phyloP scores from a whole-genome alignment of 2,888 invertebrate species.

The Dastarcus helophoroides region DNA sequence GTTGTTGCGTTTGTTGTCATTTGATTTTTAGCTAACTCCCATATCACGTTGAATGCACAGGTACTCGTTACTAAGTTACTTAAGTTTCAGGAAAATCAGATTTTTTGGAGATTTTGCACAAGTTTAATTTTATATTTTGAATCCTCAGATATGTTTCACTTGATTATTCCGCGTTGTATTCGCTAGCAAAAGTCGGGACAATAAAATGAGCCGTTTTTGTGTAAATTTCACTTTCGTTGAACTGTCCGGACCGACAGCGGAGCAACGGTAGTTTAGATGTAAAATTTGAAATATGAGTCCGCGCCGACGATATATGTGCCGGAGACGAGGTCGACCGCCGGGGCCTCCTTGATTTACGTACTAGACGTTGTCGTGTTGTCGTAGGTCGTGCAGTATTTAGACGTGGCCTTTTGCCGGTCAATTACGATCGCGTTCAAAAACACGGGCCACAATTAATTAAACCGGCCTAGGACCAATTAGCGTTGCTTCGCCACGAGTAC shows the following conservation, averaged over 20 bases:
- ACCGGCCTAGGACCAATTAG: slow-evolving; percentile 24
- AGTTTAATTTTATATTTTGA: no score
- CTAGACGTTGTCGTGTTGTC: slow-evolving; percentile 22
- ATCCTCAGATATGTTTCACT: no score
- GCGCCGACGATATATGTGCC: slow-evolving; percentile 20
- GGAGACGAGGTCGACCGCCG: slow-evolving; percentile 18
- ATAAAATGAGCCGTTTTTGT: no score
- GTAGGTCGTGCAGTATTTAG: slow-evolving; percentile 18
- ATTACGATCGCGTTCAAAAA: slow-evolving; percentile 28
- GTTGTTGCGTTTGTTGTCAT: no score
- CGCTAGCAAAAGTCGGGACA: no score
- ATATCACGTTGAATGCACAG: no score
- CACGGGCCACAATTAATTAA: slow-evolving; percentile 29
- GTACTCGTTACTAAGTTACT: no score
- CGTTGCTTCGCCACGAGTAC: slow-evolving; percentile 24
- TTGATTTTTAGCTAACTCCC: no score
- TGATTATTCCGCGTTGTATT: no score
- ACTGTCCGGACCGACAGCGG: slow-evolving; percentile 8
- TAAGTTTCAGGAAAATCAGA: no score
- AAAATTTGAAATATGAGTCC: slow-evolving; percentile 25
- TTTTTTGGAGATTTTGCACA: no score
- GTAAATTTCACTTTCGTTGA: no score
- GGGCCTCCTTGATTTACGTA: slow-evolving; percentile 25
- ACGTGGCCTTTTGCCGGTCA: slow-evolving; percentile 16
- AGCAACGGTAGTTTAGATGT: slow-evolving; percentile 11